Conservation (phyloP, 2,888 invertebrate genomes). For the Xanthorhoe spadicearia region DNA sequence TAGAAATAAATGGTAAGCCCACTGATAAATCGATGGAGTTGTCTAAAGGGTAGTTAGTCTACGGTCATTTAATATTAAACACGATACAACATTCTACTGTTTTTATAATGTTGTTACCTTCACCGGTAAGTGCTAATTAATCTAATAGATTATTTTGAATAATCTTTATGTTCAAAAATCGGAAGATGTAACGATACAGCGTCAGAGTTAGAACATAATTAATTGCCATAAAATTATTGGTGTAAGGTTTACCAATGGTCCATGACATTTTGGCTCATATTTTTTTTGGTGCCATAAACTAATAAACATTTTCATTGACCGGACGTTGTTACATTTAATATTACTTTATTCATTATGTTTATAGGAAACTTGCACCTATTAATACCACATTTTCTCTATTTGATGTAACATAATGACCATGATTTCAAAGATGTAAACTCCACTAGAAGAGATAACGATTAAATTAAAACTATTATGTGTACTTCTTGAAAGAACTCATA, state of each 20-base stretch:
- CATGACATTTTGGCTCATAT: not conserved
- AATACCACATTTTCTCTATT: not conserved
- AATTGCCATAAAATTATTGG: not conserved
- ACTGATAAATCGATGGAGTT: too few species aligned
- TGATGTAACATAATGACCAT: not conserved
- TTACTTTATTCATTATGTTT: not conserved
- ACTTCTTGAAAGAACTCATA: too few species aligned
- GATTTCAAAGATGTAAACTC: not conserved
- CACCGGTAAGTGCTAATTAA: too few species aligned
- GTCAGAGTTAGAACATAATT: not conserved
- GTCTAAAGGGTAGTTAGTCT: too few species aligned
- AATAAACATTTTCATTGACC: not conserved
- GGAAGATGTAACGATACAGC: too few species aligned
- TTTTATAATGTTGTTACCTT: too few species aligned
- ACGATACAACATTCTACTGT: too few species aligned
- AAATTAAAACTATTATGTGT: too few species aligned
- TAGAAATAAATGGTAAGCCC: not conserved
- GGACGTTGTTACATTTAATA: not conserved
- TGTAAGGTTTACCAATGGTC: not conserved
- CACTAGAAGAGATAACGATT: not conserved
- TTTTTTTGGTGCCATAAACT: not conserved
- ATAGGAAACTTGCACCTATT: not conserved
- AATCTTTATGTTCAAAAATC: too few species aligned
- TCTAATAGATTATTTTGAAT: too few species aligned
- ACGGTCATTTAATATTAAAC: too few species aligned